These are phyloP conservation scores for Meta bourneti DNA, from an alignment of 2,888 invertebrate genomes.

Conservation along the genomic window DNA sequence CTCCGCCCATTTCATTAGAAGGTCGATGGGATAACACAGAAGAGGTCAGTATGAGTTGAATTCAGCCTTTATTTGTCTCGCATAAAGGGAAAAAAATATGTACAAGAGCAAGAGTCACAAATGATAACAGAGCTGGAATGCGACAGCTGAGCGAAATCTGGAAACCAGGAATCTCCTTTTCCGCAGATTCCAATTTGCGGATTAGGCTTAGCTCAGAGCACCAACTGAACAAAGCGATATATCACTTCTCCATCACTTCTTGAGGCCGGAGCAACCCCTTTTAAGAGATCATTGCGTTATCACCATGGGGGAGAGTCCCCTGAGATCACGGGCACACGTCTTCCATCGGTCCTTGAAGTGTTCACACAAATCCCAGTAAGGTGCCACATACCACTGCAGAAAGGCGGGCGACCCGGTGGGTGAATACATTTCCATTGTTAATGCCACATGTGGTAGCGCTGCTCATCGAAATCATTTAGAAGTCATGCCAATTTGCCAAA, in stretches of 20 bases:
- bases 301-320: neutral
- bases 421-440: no score
- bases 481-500: no score
- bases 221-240: neutral
- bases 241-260: neutral
- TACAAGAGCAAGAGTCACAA: neutral
- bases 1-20: no score
- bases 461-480: no score
- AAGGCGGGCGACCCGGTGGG: neutral
- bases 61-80: neutral
- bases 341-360: neutral
- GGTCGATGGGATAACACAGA: neutral
- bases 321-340: neutral
- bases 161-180: neutral
- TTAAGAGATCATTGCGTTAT: neutral
- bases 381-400: neutral
- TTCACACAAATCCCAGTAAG: neutral
- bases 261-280: neutral
- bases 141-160: neutral
- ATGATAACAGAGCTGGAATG: neutral
- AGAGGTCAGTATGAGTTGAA: neutral
- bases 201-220: neutral
- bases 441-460: no score
- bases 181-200: neutral
- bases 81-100: neutral